phyloP scores from a whole-genome alignment of 2,888 invertebrate genomes.

The Alcis repandata region DNA sequence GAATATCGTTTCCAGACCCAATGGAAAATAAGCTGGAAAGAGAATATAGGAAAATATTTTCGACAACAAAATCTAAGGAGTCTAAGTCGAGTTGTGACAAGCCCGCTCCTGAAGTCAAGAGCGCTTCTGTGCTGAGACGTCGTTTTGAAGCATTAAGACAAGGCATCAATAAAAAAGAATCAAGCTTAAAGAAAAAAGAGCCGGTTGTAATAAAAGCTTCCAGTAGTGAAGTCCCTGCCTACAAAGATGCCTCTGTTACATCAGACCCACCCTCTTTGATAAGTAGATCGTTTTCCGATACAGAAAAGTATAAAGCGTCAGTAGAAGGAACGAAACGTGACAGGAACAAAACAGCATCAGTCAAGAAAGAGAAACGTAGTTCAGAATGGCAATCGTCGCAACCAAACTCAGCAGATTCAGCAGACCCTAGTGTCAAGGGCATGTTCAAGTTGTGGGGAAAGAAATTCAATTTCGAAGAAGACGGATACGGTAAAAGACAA shows the following conservation, averaged over 20 bases:
- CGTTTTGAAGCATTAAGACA: slow-evolving; percentile 71
- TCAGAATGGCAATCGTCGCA: slow-evolving; percentile 53
- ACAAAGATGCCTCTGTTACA: slow-evolving; percentile 69
- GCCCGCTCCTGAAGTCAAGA: slow-evolving; percentile 59
- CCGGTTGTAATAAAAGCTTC: slow-evolving; percentile 48
- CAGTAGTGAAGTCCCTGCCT: slow-evolving; percentile 54
- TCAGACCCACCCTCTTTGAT: slow-evolving; percentile 75
- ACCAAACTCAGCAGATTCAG: slow-evolving; percentile 54
- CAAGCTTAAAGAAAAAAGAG: slow-evolving; percentile 13
- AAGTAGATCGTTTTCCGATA: slow-evolving; percentile 65
- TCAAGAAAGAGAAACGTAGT: slow-evolving; percentile 49
- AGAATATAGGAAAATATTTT: slow-evolving; percentile 71
- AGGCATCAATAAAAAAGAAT: slow-evolving; percentile 62
- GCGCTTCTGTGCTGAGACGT: slow-evolving; percentile 63
- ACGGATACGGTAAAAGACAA: slow-evolving; percentile 44
- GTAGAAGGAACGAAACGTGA: slow-evolving; percentile 35
- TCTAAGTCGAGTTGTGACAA: slow-evolving; percentile 54
- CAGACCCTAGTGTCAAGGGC: slow-evolving; percentile 66
- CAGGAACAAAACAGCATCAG: slow-evolving; percentile 37
- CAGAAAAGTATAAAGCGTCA: slow-evolving; percentile 59
- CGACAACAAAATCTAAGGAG: slow-evolving; percentile 56
- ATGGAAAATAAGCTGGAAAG: slow-evolving; percentile 75
- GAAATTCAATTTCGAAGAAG: slow-evolving; percentile 72
- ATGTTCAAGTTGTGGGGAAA: slow-evolving; percentile 78
- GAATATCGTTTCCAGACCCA: slow-evolving; percentile 54